A percentile compares a stretch with the other conserved stretches of the same genome.
Evolutionary conservation across 1,140 invertebrate genomes (phyloP).

Genomic region (Zaprionus taronus): DNA sequence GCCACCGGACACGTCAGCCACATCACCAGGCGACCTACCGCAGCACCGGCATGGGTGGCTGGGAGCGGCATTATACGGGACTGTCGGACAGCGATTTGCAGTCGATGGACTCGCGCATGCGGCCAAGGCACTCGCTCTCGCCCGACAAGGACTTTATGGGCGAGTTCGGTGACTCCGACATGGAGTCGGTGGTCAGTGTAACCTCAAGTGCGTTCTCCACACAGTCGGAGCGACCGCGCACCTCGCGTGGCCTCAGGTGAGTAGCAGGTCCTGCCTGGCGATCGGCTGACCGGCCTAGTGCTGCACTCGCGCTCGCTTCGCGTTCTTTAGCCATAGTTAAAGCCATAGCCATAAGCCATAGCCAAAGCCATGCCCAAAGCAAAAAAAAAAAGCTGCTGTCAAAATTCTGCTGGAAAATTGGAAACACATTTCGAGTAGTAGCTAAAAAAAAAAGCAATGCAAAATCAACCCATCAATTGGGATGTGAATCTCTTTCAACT

Average conservation of each 20-base stretch:
- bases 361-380: slow-evolving; percentile 54
- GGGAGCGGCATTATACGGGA: slow-evolving; percentile 92
- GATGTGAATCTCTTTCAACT: slow-evolving; percentile 26
- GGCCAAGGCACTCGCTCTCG: slow-evolving; percentile 86
- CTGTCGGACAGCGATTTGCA: slow-evolving; percentile 92
- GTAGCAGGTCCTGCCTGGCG: slow-evolving; percentile 63
- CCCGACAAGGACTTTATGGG: slow-evolving; percentile 89
- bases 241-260: slow-evolving; percentile 89
- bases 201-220: slow-evolving; percentile 96
- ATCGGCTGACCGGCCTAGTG: slow-evolving; percentile 13
- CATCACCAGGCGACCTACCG: slow-evolving; percentile 88
- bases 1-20: slow-evolving; percentile 88
- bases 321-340: slow-evolving; percentile 18
- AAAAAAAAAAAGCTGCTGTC: slow-evolving; percentile 56
- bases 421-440: slow-evolving; percentile 44
- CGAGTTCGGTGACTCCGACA: slow-evolving; percentile 93
- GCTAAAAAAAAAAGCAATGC: slow-evolving; percentile 54
- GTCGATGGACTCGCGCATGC: slow-evolving; percentile 85
- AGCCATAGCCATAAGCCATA: slow-evolving; percentile 27
- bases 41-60: slow-evolving; percentile 88
- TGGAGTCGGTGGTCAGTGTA: slow-evolving; percentile 94
- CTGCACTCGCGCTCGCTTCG: slow-evolving; percentile 44
- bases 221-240: slow-evolving; percentile 93
- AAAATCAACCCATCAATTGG: slow-evolving; percentile 61
- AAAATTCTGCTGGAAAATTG: slow-evolving; percentile 65